Conservation (phyloP, 2,888 invertebrate genomes). For the Agriopis marginaria region DNA sequence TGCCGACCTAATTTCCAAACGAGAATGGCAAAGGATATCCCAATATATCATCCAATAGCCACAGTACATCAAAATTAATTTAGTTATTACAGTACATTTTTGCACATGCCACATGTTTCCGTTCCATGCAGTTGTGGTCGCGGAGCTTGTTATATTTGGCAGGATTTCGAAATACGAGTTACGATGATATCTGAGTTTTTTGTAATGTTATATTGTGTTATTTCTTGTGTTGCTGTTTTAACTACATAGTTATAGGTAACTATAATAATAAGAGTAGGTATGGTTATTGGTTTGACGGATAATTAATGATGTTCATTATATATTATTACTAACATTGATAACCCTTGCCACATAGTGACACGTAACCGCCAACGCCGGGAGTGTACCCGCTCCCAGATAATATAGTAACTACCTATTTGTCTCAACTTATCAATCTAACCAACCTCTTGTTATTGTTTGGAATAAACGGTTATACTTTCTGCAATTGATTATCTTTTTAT, state of each 20-base stretch:
- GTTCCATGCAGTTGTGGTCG: conserved; percentile 44
- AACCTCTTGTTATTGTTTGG: conserved; percentile 19
- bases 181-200: conserved; percentile 47
- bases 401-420: conserved; percentile 7
- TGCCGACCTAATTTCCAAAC: conserved; percentile 26
- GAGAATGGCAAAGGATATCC: conserved; percentile 41
- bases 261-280: background rate
- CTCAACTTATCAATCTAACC: conserved; percentile 22
- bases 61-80: conserved; percentile 44
- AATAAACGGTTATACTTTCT: too few species aligned
- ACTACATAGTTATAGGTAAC: too few species aligned
- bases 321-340: conserved; percentile 5
- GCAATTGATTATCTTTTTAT: background rate
- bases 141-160: conserved; percentile 55
- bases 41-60: conserved; percentile 37
- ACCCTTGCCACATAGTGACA: conserved; percentile 21
- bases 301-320: conserved; percentile 8
- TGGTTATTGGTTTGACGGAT: background rate
- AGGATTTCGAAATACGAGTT: conserved; percentile 53
- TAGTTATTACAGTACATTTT: conserved; percentile 45
- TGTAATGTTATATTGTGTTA: background rate
- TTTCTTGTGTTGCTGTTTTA: background rate
- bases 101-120: conserved; percentile 58
- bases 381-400: conserved; percentile 20
- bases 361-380: conserved; percentile 25